Conservation (phyloP, 2,113 vertebrate species). For the Stigmatopora argus region DNA sequence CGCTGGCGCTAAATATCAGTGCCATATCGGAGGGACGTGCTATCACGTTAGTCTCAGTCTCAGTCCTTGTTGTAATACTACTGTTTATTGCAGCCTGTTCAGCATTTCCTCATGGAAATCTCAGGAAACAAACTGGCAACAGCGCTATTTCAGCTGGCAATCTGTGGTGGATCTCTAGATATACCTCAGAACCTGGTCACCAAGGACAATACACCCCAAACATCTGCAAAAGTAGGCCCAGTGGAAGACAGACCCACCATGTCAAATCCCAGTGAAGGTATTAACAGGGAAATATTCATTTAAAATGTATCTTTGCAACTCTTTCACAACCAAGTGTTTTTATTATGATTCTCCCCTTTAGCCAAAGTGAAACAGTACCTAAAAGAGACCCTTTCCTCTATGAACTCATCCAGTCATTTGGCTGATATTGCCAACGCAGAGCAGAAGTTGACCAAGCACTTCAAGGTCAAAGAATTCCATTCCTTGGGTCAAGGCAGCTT, state of each 20-base stretch:
- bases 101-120: slow-evolving; percentile 63
- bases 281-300: neutral
- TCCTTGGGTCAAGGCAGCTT: slow-evolving; percentile 69
- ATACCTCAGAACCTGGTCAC: slow-evolving; percentile 62
- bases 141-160: slow-evolving; percentile 71
- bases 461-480: slow-evolving; percentile 62
- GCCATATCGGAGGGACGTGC: too few species aligned
- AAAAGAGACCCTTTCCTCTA: slow-evolving; percentile 50
- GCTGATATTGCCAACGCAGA: slow-evolving; percentile 58
- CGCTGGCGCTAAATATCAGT: too few species aligned
- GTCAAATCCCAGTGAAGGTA: slow-evolving; percentile 66
- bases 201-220: slow-evolving; percentile 57
- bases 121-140: slow-evolving; percentile 55
- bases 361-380: slow-evolving; percentile 64
- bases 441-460: slow-evolving; percentile 64
- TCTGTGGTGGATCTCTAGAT: slow-evolving; percentile 71
- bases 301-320: neutral
- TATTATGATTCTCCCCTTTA: slow-evolving; percentile 27
- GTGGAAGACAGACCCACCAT: slow-evolving; percentile 20
- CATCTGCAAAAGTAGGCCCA: slow-evolving; percentile 13
- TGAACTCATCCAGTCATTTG: slow-evolving; percentile 50
- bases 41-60: too few species aligned
- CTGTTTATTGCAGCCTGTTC: slow-evolving; percentile 49
- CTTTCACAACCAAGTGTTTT: neutral
- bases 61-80: neutral